phyloP scores from a whole-genome alignment of 53 echinoderm and acorn worm species.

The Zoroaster sp. region DNA sequence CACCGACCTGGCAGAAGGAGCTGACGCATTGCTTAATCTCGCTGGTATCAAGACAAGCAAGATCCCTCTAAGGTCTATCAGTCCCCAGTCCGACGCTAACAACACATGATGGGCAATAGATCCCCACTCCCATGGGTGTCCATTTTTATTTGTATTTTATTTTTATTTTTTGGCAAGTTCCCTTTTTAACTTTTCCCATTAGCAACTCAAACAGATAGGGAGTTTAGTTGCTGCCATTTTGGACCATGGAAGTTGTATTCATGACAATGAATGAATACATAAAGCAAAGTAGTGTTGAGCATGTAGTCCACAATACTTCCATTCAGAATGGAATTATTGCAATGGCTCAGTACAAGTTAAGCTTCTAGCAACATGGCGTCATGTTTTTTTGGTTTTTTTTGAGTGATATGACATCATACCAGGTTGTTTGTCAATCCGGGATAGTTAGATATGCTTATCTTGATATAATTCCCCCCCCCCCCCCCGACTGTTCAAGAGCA shows the following conservation, averaged over 20 bases:
- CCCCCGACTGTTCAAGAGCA: background rate
- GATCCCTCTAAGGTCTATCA: slow-evolving; percentile 57
- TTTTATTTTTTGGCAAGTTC: background rate
- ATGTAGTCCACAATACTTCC: too few species aligned
- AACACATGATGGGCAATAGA: slow-evolving; percentile 18
- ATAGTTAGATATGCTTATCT: too few species aligned
- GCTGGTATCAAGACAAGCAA: slow-evolving; percentile 75
- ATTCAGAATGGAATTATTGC: background rate
- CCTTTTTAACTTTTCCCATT: background rate
- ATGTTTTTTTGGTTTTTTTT: too few species aligned
- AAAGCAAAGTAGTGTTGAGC: too few species aligned
- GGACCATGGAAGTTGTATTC: background rate
- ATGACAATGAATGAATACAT: too few species aligned
- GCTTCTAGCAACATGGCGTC: background rate
- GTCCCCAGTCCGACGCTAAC: slow-evolving; percentile 35
- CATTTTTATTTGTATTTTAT: background rate
- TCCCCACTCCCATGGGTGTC: too few species aligned
- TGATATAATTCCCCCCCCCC: background rate
- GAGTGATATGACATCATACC: background rate
- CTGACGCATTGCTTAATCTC: slow-evolving; percentile 76
- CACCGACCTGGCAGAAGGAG: slow-evolving; percentile 74
- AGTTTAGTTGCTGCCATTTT: background rate
- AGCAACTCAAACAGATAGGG: background rate
- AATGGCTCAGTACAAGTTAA: background rate
- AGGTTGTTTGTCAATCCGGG: too few species aligned